Base-by-base conservation (phyloP, 2,888 invertebrate species). In the Amblyjoppa proteus region DNA sequence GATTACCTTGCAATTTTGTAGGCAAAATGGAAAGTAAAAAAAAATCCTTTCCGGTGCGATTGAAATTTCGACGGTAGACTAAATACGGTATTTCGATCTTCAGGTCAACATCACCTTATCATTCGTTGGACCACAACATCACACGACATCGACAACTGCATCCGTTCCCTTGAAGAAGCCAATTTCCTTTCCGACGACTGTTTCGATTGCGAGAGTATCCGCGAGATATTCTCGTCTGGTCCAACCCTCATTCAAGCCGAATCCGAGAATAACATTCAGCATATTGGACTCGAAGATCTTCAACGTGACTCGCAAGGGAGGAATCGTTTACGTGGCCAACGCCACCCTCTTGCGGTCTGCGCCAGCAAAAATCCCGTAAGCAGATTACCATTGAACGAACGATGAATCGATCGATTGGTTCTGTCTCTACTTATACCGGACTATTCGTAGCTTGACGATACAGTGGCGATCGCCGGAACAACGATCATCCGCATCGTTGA, bases 261-360 rank as follows among this genome's bases (percentile, higher is more conserved):
- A 87, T 83, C 75, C 88, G 7, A 86, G 87, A 41, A 86, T 90
- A 28, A 78, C 84, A 64, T 92, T 92, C 84, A 88, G 58, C 53
- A 77, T 93, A 16, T 75, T 86, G 7, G 91, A 91, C n/a, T 91
- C 92, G 3, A 83, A 77, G 16, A 95, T 95, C 9, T 96, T 96
- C 89, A 94, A 94, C 58, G 93, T 96, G 9, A 96, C 96, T 0
- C 89, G 91, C 13, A 90, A 86, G 0, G 95, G 94, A 53, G 96
- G 96, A 6, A 96, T 96, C 86, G 90, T 96, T 34, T 96, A 95
- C 90, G 95, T 96, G 0, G 92, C 94, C 16, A 94, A 96, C 90
- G 91, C 94, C 7, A 90, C 93, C 2, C 93, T 94, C 1, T 90
- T 96, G 74, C 91, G 93, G 83, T 92, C 89, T 9, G 93, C 95